Base-by-base conservation (phyloP, 2,797 vertebrate genomes). In the Protonibea diacanthus region DNA sequence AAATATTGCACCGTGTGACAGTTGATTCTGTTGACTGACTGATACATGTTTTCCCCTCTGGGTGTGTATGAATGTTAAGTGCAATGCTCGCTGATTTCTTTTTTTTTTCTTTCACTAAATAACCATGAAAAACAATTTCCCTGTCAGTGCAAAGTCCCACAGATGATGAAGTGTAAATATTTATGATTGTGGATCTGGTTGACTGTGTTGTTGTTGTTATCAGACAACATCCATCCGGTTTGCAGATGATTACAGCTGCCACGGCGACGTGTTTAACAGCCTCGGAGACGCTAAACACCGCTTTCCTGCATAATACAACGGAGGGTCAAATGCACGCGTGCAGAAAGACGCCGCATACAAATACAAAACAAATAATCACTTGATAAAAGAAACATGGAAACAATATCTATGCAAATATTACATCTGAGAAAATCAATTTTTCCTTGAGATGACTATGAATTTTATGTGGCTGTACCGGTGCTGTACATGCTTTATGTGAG, bases 231-330 rank as follows among this genome's bases (percentile, higher is more conserved):
- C 53, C 52, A 14, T 61, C 38, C 18, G 12, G 62, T 27, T 14
- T 62, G 65, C 48, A 27, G 45, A 33, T 66, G 58, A 81, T 75
- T 76, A 65, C 70, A 67, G 76, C 57, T 27, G 4, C 57, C 65
- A 81, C 23, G 4, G 42, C 73, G 69, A 67, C 45, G 61, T 44
- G 56, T 64, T 69, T 48, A 64, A 65, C 57, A 76, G 23, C 49
- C 66, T 60, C n/a, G 57, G 12, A 68, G 61, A 65, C 48, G 21
- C 48, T 27, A 17, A 64, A 64, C 7, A 15, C 17, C 4, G 21
- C 38, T 60, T 71, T 25, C 33, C 40, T 38, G 48, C 13, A 20
- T 11, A 45, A 53, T 6, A 14, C 0, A 71, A 6, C 29, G 27
- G 4, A 66, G 13, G 42, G 62, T 72, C 45, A 57, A 44, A 57